Conservation (phyloP, 2,113 vertebrate genomes). For the Heliornis fulica region DNA sequence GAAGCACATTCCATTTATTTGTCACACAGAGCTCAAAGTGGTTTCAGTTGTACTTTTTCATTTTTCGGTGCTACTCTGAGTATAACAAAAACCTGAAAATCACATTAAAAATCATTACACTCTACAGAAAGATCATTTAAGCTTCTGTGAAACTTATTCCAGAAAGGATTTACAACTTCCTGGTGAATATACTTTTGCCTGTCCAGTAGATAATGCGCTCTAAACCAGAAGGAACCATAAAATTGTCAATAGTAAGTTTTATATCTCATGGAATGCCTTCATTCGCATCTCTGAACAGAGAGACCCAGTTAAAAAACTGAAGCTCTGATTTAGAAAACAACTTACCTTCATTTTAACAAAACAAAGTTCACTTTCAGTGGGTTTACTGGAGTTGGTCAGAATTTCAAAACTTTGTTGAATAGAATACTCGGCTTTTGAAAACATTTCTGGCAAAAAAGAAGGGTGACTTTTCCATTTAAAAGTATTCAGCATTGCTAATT, state of each 20-base stretch:
- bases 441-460: background rate
- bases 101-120: background rate
- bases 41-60: background rate
- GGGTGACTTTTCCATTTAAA: no score
- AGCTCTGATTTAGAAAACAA: background rate
- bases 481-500: background rate
- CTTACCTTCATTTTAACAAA: background rate
- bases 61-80: background rate
- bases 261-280: no score
- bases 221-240: background rate
- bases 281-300: background rate
- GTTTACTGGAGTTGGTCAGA: background rate
- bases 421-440: background rate
- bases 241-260: background rate
- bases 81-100: background rate
- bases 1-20: background rate
- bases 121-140: background rate
- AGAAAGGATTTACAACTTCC: background rate
- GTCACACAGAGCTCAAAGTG: background rate
- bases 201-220: fast-evolving
- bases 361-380: background rate
- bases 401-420: background rate
- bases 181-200: background rate
- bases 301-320: background rate
- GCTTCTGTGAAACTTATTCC: background rate